Evolutionary conservation across 2,113 vertebrate genomes (phyloP).

Genomic region (Mystacornis crossleyi): DNA sequence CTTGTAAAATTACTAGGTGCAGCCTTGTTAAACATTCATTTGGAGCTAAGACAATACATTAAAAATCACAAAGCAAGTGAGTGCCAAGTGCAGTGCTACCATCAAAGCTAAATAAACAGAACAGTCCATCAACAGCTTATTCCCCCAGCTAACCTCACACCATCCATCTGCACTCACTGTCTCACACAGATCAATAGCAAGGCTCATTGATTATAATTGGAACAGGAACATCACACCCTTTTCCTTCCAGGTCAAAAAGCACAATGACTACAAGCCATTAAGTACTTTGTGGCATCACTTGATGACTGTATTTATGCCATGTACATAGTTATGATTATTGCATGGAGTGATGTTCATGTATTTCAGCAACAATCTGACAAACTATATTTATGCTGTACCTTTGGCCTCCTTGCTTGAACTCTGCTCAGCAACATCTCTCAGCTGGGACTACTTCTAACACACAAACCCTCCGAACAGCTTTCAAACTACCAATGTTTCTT

Average conservation of each 20-base stretch:
- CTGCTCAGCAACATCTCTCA: conserved; percentile 45
- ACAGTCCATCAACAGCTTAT: background rate
- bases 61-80: conserved; percentile 17
- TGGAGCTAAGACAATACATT: conserved; percentile 42
- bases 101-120: conserved; percentile 46
- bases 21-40: conserved; percentile 50
- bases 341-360: conserved; percentile 12
- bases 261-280: conserved; percentile 21
- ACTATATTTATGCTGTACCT: conserved; percentile 59
- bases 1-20: conserved; percentile 49
- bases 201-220: background rate
- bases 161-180: background rate
- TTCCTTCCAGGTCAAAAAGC: conserved; percentile 39
- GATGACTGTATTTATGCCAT: background rate
- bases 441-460: conserved; percentile 58
- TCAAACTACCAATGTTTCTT: conserved; percentile 21
- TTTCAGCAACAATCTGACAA: conserved; percentile 51
- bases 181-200: conserved; percentile 32
- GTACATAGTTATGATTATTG: background rate
- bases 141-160: background rate
- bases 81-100: background rate
- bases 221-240: background rate
- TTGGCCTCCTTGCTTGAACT: conserved; percentile 64
- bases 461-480: conserved; percentile 2
- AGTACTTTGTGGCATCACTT: background rate